Percentiles rank a stretch among this genome's conserved stretches.
Evolutionary conservation across 2,888 invertebrate species (phyloP).

Genomic region (Heteropelma amictum): DNA sequence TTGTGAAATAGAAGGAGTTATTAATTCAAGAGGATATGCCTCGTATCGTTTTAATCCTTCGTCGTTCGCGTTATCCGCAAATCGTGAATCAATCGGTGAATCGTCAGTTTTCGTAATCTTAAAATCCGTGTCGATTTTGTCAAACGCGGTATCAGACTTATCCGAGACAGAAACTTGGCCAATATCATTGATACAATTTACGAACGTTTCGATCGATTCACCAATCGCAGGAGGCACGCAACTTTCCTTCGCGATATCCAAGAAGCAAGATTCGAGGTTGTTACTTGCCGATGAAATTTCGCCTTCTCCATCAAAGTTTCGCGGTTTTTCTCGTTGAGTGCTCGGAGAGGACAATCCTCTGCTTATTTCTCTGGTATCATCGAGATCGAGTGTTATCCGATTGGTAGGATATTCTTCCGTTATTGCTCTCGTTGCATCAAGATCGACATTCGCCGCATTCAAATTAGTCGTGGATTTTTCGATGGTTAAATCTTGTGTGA

Average conservation of each 20-base stretch:
- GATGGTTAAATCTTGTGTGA: not conserved
- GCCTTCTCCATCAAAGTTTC: slow-evolving; percentile 11
- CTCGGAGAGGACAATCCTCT: not conserved
- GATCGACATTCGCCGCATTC: not conserved
- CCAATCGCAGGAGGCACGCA: not conserved
- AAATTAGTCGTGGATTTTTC: not conserved
- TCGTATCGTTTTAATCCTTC: slow-evolving; percentile 13
- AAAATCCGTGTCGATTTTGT: not conserved
- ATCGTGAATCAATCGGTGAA: not conserved
- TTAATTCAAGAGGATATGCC: slow-evolving; percentile 2
- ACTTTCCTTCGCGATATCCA: not conserved
- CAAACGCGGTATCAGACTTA: not conserved
- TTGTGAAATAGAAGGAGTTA: not conserved
- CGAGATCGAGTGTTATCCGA: not conserved
- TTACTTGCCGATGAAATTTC: not conserved
- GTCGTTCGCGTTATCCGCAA: not conserved
- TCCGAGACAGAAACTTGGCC: not conserved
- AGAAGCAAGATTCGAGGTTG: not conserved
- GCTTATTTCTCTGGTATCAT: slow-evolving; percentile 10
- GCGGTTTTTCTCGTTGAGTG: not conserved
- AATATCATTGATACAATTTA: slow-evolving; percentile 15
- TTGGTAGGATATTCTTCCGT: not conserved
- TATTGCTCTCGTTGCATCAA: not conserved
- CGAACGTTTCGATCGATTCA: slow-evolving; percentile 26
- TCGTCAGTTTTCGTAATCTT: not conserved